Evolutionary conservation across 2,797 vertebrate genomes (phyloP).

Genomic region (Pangasius macronema): DNA sequence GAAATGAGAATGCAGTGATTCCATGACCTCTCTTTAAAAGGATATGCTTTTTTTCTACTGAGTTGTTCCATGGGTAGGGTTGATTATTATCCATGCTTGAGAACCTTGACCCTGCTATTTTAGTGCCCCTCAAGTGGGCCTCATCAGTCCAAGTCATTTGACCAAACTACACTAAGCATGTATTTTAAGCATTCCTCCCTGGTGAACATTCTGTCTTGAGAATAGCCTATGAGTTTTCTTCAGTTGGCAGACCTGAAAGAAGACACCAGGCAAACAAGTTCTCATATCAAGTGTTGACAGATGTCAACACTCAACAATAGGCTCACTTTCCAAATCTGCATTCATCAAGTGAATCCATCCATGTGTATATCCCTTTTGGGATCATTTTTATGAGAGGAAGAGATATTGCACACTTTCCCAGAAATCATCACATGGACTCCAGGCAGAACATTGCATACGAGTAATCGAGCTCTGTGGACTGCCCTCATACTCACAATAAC

Average conservation of each 20-base stretch:
- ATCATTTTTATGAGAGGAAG: slow-evolving; percentile 37
- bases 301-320: slow-evolving; percentile 33
- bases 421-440: slow-evolving; percentile 27
- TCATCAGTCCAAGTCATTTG: slow-evolving; percentile 16
- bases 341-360: slow-evolving; percentile 33
- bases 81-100: neutral
- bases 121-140: slow-evolving; percentile 5
- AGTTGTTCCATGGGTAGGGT: neutral
- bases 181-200: slow-evolving; percentile 29
- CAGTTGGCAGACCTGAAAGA: neutral
- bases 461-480: slow-evolving; percentile 15
- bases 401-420: slow-evolving; percentile 34
- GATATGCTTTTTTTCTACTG: neutral
- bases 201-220: neutral
- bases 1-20: slow-evolving; percentile 20
- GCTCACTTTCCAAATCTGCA: slow-evolving; percentile 23
- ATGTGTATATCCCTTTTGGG: slow-evolving; percentile 7
- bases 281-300: slow-evolving; percentile 36
- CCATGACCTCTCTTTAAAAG: slow-evolving; percentile 4
- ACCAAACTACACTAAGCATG: slow-evolving; percentile 6
- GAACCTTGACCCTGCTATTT: slow-evolving; percentile 33
- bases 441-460: neutral
- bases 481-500: neutral
- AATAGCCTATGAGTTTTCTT: neutral
- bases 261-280: slow-evolving; percentile 13